Evolutionary conservation across 2,113 vertebrate species (phyloP), one percentile per base, ranked within the genome.

Genomic region (Chlamydotis undulata): DNA sequence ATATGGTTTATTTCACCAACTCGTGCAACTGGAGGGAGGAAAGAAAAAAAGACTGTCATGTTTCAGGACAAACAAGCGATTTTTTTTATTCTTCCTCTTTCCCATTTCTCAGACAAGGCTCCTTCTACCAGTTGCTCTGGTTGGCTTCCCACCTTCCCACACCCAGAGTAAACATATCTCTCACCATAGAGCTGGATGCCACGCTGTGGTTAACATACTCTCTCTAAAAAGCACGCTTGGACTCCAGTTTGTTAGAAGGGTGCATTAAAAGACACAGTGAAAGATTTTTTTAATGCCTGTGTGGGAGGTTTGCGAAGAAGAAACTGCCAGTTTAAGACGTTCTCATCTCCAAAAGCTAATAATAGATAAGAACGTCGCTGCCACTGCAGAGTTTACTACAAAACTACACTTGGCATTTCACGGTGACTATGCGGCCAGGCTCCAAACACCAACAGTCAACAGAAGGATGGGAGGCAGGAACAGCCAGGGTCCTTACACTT

Each of bases 301-400:
- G 90, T 81, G 73, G 92, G 88, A 94, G 86, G 77, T 49, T 61
- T 26, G 53, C 53, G 60, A 57, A 75, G 88, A 69, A 95, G 67
- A 90, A 96, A 33, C 67, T 88, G 75, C 23, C 88, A 76, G 37
- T 77, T 81, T 78, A 87, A 89, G 80, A 63, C 16, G 0, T 74
- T 55, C 63, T 61, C 60, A 19, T 69, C 69, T 90, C 85, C 0
- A 0, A 71, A 83, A 90, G 53, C 49, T 92, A 84, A 73, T 69
- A 81, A 94, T 89, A 96, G 80, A 64, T 3, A 63, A 47, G 79
- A 86, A 59, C 3, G 8, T 56, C 3, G 11, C 59, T 56, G 23
- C 9, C 25, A 3, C 57, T 45, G 39, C 43, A 68, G 68, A 70
- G 25, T 64, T 53, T 56, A 93, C 92, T 88, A 96, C 64, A 63